phyloP scores from a whole-genome alignment of 2,888 invertebrate species.

The Silvanus unidentatus region DNA sequence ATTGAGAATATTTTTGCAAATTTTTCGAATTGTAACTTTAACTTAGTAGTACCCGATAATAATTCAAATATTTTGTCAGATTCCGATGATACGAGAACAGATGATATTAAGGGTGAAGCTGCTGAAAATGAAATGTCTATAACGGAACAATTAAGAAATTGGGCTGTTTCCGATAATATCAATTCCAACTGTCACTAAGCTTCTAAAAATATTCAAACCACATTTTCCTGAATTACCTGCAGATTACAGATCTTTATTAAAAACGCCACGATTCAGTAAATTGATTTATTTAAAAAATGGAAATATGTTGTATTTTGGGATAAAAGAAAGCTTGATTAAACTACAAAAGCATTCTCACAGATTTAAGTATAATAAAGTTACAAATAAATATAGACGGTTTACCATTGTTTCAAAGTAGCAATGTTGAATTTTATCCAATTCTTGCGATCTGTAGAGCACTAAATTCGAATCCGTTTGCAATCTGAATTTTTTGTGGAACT shows the following conservation, averaged over 20 bases:
- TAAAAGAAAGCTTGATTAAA: conserved; percentile 6
- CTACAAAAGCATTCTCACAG: conserved; percentile 8
- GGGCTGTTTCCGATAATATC: conserved; percentile 12
- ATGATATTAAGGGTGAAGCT: neutral
- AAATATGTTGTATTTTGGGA: conserved; percentile 14
- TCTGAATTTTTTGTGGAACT: conserved; percentile 14
- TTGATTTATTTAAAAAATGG: conserved; percentile 12
- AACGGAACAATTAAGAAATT: conserved; percentile 6
- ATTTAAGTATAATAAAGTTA: conserved; percentile 4
- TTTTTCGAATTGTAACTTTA: neutral
- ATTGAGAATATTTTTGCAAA: neutral
- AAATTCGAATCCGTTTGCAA: conserved; percentile 12
- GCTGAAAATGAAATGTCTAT: conserved; percentile 4
- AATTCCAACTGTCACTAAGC: conserved; percentile 3
- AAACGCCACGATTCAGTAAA: conserved; percentile 9
- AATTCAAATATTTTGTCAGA: neutral
- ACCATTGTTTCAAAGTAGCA: conserved; percentile 17
- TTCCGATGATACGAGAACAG: neutral
- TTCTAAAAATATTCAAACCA: conserved; percentile 11
- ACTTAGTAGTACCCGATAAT: neutral
- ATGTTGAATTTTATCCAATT: conserved; percentile 16
- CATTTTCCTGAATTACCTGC: conserved; percentile 7
- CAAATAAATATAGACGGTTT: conserved; percentile 21
- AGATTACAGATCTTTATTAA: conserved; percentile 8
- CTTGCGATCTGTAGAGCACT: conserved; percentile 10